These are phyloP conservation scores for Cydia splendana DNA, from an alignment of 1,140 invertebrate genomes.

Conservation along the genomic window DNA sequence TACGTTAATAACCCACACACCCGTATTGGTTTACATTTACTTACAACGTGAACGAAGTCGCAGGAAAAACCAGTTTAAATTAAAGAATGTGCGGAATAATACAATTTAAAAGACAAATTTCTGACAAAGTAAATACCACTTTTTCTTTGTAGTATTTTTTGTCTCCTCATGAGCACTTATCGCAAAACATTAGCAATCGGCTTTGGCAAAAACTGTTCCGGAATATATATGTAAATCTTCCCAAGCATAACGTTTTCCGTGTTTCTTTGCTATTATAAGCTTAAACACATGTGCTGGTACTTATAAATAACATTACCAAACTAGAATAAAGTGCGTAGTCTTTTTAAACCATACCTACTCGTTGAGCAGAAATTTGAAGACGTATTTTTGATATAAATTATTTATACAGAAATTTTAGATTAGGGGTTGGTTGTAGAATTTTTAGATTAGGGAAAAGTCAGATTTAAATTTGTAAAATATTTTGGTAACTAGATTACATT, in stretches of 20 bases:
- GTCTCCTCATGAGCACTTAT: background rate
- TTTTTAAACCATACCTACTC: too few relatives aligned
- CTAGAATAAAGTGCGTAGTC: background rate
- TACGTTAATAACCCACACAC: too few relatives aligned
- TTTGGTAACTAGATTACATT: too few relatives aligned
- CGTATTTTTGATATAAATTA: too few relatives aligned
- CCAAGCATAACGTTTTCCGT: constrained; percentile 28
- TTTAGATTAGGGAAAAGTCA: too few relatives aligned
- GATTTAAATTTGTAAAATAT: too few relatives aligned
- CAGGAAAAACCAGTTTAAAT: background rate
- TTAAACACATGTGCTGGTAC: background rate
- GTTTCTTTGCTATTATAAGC: constrained; percentile 24
- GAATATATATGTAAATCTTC: constrained; percentile 20
- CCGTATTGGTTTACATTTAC: too few relatives aligned
- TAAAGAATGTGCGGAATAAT: background rate
- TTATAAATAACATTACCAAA: constrained; percentile 1
- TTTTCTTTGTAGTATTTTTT: background rate
- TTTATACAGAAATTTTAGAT: too few relatives aligned
- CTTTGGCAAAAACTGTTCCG: constrained; percentile 26
- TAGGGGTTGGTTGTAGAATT: too few relatives aligned
- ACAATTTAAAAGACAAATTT: background rate
- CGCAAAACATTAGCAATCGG: constrained; percentile 23
- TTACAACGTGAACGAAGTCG: too few relatives aligned
- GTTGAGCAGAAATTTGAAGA: too few relatives aligned
- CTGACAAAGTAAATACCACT: background rate